Evolutionary conservation across 2,888 invertebrate genomes (phyloP), one percentile per base, ranked within the genome.

Genomic region (Phlogophora meticulosa): DNA sequence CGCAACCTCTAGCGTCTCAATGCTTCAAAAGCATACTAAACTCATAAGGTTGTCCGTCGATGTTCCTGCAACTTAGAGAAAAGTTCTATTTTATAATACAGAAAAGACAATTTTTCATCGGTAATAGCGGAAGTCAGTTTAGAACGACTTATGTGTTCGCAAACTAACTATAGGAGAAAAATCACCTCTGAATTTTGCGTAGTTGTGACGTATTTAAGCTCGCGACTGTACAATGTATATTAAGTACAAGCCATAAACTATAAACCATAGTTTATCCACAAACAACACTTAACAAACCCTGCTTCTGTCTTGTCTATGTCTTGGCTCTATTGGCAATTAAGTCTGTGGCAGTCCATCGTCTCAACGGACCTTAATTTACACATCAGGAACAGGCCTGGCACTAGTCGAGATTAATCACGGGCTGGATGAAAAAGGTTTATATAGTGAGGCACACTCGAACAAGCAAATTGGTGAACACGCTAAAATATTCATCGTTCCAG

Each of bases 301-400:
- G 20, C 28, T 22, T 51, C 20, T 51, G 10, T n/a, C n/a, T n/a
- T n/a, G n/a, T n/a, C n/a, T n/a, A n/a, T 52, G n/a, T 70, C 57
- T 52, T 51, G 34, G 28, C 17, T 42, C 40, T 57, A 56, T 57
- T 71, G 38, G 53, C 72, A 77, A 77, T 77, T 36, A 60, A 49
- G 43, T 10, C 48, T 15, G 17, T 17, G 13, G 38, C 61, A 52
- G 40, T 55, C 51, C 43, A 43, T 48, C 70, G 48, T 45, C 46
- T 56, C 46, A 17, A 32, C 22, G 11, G 17, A 20, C 43, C 64
- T 58, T 78, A 36, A 73, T 57, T 72, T 72, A 78, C 57, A 53
- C 52, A 78, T 72, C 64, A 78, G 34, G 53, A 78, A 62, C 64
- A 73, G 48, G 13, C 24, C 22, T n/a, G 20, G 28, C 28, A 22